Percentiles rank a stretch among this genome's conserved stretches.
Evolutionary conservation across 1,140 invertebrate species (phyloP).

Genomic region (Ditylenchus dipsaci): DNA sequence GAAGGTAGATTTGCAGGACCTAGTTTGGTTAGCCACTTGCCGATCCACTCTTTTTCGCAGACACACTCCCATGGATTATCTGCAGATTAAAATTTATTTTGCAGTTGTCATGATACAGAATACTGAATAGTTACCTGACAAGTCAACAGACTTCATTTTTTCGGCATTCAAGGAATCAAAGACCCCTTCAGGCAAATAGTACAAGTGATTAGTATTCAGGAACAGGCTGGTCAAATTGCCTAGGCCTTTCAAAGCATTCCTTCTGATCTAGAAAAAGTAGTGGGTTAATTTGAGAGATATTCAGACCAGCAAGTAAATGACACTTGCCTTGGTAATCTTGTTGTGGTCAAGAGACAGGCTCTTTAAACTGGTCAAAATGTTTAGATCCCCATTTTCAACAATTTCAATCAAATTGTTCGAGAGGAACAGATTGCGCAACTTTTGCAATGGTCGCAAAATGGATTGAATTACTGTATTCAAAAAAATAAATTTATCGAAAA

Average conservation of each 20-base stretch:
- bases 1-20: slow-evolving; percentile 42
- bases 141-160: slow-evolving; percentile 43
- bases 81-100: slow-evolving; percentile 19
- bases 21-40: slow-evolving; percentile 39
- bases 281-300: no score
- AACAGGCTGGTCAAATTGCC: slow-evolving; percentile 36
- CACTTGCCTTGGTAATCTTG: slow-evolving; percentile 25
- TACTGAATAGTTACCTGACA: slow-evolving; percentile 30
- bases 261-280: slow-evolving; percentile 32
- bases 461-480: slow-evolving; percentile 20
- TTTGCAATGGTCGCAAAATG: slow-evolving; percentile 34
- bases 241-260: slow-evolving; percentile 42
- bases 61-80: slow-evolving; percentile 48
- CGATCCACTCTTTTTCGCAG: slow-evolving; percentile 53
- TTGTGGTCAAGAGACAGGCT: slow-evolving; percentile 45
- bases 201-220: slow-evolving; percentile 44
- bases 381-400: slow-evolving; percentile 46
- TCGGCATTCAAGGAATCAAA: slow-evolving; percentile 41
- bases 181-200: slow-evolving; percentile 43
- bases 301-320: background rate
- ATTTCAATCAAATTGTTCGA: slow-evolving; percentile 36
- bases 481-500: background rate
- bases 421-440: slow-evolving; percentile 35
- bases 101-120: no score
- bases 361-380: slow-evolving; percentile 32